Conservation (phyloP, 2,113 vertebrate genomes). For the Perccottus glenii region DNA sequence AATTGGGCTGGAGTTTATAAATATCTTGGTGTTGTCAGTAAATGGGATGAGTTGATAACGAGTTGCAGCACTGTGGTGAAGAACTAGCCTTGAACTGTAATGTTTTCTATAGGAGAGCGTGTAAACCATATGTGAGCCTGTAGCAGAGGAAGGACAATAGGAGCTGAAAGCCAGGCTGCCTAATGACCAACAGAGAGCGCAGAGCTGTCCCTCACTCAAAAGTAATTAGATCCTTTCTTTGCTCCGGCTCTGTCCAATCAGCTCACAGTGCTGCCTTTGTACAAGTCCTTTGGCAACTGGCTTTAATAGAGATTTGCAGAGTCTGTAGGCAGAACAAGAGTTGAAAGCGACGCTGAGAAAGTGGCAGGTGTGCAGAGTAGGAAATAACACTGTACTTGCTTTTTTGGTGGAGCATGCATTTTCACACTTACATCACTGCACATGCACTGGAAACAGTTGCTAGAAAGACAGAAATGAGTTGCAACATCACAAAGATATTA, state of each 20-base stretch:
- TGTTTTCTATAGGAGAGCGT: constrained; percentile 6
- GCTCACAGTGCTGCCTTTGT: constrained; percentile 61
- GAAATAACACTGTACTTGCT: constrained; percentile 16
- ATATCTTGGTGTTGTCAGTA: neutral
- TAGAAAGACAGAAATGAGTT: neutral
- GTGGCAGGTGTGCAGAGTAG: constrained; percentile 43
- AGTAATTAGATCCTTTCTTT: constrained; percentile 57
- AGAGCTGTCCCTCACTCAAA: constrained; percentile 34
- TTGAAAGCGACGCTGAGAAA: constrained; percentile 15
- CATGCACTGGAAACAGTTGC: constrained; percentile 26
- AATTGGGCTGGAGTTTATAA: neutral
- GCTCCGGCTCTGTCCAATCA: constrained; percentile 45
- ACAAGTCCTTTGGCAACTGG: constrained; percentile 45
- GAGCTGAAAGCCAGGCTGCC: constrained; percentile 29
- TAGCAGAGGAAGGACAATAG: constrained; percentile 33
- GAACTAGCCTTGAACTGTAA: constrained; percentile 17
- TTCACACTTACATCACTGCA: constrained; percentile 30
- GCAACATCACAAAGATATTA: too few species aligned
- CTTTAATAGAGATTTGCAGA: constrained; percentile 47
- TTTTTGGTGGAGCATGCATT: constrained; percentile 10
- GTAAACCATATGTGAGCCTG: constrained; percentile 28
- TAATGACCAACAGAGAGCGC: constrained; percentile 34
- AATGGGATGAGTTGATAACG: constrained; percentile 6
- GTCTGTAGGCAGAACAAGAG: constrained; percentile 9
- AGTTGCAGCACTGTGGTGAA: constrained; percentile 10